A percentile compares a stretch with the other conserved stretches of the same genome.
Evolutionary conservation across 1,140 invertebrate species (phyloP).

Genomic region (Diorhabda sublineata): DNA sequence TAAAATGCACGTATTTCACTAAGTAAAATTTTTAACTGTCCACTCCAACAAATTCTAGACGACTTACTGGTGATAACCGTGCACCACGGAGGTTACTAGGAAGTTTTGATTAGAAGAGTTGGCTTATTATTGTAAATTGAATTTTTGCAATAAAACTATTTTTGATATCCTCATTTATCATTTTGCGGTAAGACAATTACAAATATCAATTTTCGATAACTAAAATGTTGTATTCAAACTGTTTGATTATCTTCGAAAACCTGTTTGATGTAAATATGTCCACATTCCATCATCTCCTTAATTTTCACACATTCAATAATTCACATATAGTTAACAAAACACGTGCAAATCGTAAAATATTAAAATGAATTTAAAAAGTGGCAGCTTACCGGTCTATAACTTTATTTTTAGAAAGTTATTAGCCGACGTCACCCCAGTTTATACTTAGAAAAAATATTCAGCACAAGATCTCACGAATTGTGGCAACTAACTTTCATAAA

Average conservation of each 20-base stretch:
- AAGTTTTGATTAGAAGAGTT: too few relatives aligned
- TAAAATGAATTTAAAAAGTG: slow-evolving; percentile 13
- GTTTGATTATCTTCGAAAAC: not conserved
- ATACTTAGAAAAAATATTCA: slow-evolving; percentile 3
- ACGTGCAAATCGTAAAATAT: slow-evolving; percentile 9
- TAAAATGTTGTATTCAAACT: not conserved
- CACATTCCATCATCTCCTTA: not conserved
- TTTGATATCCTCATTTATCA: too few relatives aligned
- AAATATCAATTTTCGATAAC: too few relatives aligned
- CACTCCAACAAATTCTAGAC: too few relatives aligned
- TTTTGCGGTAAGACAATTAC: too few relatives aligned
- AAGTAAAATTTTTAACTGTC: too few relatives aligned
- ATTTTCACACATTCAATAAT: slow-evolving; percentile 3
- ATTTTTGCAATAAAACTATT: too few relatives aligned
- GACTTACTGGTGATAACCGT: too few relatives aligned
- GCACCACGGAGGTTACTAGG: too few relatives aligned
- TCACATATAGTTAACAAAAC: slow-evolving; percentile 13
- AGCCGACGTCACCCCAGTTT: not conserved
- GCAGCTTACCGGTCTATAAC: not conserved
- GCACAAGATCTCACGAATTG: not conserved
- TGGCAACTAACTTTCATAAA: too few relatives aligned
- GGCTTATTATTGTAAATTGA: too few relatives aligned
- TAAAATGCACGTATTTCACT: too few relatives aligned
- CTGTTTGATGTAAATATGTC: not conserved
- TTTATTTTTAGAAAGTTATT: slow-evolving; percentile 10